These are phyloP conservation scores for Psylliodes chrysocephalus DNA, from an alignment of 2,888 invertebrate species.

Conservation along the genomic window DNA sequence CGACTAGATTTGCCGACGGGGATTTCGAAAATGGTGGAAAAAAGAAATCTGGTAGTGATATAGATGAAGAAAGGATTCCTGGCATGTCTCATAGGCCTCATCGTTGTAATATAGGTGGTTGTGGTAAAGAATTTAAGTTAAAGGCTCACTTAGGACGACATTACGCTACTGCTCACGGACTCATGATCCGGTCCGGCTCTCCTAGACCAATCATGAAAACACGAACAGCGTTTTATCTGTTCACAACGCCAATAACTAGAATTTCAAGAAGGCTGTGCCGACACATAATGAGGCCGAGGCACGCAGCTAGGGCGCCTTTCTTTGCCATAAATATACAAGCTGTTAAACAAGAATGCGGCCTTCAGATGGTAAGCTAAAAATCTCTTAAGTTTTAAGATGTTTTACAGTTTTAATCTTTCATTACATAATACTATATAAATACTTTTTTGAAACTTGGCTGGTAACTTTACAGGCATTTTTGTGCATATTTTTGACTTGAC, in stretches of 20 bases:
- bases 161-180: conserved; percentile 91
- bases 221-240: conserved; percentile 94
- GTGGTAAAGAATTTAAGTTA: conserved; percentile 95
- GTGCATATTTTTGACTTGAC: too few relatives aligned
- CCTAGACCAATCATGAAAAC: conserved; percentile 97
- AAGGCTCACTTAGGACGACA: conserved; percentile 95
- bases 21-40: conserved; percentile 65
- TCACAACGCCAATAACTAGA: conserved; percentile 90
- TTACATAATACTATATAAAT: too few relatives aligned
- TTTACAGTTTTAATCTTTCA: too few relatives aligned
- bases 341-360: conserved; percentile 84
- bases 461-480: too few relatives aligned
- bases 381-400: too few relatives aligned
- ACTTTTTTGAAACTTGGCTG: too few relatives aligned
- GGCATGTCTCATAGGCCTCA: conserved; percentile 78
- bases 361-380: conserved; percentile 66
- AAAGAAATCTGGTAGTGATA: conserved; percentile 63
- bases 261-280: conserved; percentile 89
- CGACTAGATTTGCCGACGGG: conserved; percentile 68
- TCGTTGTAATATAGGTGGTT: conserved; percentile 90
- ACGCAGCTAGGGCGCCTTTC: conserved; percentile 89
- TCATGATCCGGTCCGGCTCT: conserved; percentile 77
- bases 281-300: conserved; percentile 82
- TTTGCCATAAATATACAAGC: conserved; percentile 80
- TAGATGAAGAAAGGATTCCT: conserved; percentile 66